Evolutionary conservation across 2,797 vertebrate species (phyloP).

Genomic region (Gambelia wislizenii): DNA sequence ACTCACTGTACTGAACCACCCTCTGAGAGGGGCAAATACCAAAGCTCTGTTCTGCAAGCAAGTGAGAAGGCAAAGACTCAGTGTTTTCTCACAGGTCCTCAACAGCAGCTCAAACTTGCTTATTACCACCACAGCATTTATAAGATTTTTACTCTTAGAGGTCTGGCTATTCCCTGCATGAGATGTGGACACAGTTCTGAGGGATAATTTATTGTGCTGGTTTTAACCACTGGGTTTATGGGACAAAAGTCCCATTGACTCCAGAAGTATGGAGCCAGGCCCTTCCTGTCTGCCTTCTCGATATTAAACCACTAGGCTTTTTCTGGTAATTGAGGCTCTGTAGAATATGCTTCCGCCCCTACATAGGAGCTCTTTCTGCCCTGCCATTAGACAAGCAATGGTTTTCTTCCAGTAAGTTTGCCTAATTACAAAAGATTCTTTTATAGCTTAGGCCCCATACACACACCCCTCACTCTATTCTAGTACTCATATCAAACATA

Average conservation of each 20-base stretch:
- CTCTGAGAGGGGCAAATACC: slow-evolving; percentile 45
- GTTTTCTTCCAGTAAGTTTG: background rate
- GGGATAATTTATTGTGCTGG: slow-evolving; percentile 14
- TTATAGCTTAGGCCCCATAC: background rate
- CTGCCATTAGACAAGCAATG: background rate
- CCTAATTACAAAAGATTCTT: background rate
- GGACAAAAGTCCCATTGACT: slow-evolving; percentile 30
- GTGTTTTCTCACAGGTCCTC: slow-evolving; percentile 39
- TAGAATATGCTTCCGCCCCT: background rate
- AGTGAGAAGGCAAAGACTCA: slow-evolving; percentile 33
- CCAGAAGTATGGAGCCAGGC: slow-evolving; percentile 8
- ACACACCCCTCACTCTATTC: background rate
- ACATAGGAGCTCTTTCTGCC: background rate
- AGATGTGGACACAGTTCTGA: background rate
- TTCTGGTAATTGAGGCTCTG: background rate
- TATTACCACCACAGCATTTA: background rate
- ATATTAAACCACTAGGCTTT: slow-evolving; percentile 11
- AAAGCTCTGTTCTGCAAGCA: slow-evolving; percentile 47
- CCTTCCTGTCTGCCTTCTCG: slow-evolving; percentile 15
- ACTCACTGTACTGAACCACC: slow-evolving; percentile 10
- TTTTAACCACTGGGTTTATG: background rate
- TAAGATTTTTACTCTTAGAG: slow-evolving; percentile 26
- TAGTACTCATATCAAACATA: background rate
- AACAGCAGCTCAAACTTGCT: background rate
- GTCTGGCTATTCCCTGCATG: background rate